A percentile compares a stretch with the other conserved stretches of the same genome.
Evolutionary conservation across 1,140 invertebrate genomes (phyloP).

Genomic region (Lanistes nyassanus): DNA sequence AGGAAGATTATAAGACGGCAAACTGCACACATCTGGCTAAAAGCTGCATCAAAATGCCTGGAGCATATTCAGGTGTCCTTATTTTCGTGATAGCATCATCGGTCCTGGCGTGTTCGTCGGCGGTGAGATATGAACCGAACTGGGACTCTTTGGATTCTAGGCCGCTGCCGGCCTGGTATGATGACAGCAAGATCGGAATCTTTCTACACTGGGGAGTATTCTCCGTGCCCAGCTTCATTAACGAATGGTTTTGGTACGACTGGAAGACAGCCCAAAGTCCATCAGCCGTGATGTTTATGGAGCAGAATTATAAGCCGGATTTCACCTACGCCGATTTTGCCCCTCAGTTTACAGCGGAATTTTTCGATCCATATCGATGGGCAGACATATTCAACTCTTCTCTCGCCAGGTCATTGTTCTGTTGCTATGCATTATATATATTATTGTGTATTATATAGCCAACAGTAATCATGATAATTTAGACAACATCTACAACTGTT

Average conservation of each 20-base stretch:
- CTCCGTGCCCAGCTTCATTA: constrained; percentile 59
- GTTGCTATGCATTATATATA: no score
- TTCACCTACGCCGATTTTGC: constrained; percentile 54
- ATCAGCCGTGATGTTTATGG: constrained; percentile 38
- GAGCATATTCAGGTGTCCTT: no score
- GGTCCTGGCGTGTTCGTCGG: no score
- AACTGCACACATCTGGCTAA: no score
- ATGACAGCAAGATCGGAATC: constrained; percentile 66
- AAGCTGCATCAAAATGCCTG: no score
- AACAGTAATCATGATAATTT: no score
- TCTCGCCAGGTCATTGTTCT: constrained; percentile 39
- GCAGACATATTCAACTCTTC: constrained; percentile 40
- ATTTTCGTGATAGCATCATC: no score
- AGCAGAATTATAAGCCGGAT: constrained; percentile 34
- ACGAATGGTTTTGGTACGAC: constrained; percentile 58
- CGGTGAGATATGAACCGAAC: not conserved
- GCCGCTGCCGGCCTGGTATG: constrained; percentile 62
- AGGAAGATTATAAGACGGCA: no score
- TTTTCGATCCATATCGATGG: constrained; percentile 41
- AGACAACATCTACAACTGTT: no score
- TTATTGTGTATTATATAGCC: no score
- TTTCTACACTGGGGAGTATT: constrained; percentile 67
- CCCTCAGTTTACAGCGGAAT: constrained; percentile 44
- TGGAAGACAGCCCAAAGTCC: constrained; percentile 38
- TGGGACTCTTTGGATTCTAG: constrained; percentile 7